Evolutionary conservation across 2,113 vertebrate species (phyloP).

Genomic region (Heliornis fulica): DNA sequence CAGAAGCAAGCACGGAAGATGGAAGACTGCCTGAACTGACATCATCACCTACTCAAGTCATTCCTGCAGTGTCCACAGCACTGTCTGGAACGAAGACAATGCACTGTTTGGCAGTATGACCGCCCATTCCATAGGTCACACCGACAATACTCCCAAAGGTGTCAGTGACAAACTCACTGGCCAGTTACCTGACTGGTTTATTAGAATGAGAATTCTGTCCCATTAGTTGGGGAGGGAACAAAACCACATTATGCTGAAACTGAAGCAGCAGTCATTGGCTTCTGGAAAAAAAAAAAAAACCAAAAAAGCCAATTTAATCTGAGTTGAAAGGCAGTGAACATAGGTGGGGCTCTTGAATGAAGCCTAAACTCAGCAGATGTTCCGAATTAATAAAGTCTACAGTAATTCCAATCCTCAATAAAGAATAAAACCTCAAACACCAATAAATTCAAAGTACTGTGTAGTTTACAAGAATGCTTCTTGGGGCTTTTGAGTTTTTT

Average conservation of each 20-base stretch:
- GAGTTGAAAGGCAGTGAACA: background rate
- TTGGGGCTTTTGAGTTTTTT: too few relatives aligned
- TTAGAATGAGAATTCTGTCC: background rate
- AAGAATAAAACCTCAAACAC: background rate
- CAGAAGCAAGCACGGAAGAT: background rate
- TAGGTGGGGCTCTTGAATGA: background rate
- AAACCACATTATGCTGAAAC: background rate
- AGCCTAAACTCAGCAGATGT: background rate
- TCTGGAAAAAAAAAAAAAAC: background rate
- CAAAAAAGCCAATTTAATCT: background rate
- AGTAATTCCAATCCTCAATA: background rate
- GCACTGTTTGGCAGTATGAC: background rate
- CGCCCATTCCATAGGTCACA: background rate
- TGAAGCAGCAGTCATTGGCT: background rate
- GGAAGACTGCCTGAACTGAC: background rate
- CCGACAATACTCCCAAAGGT: background rate
- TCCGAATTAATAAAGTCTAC: background rate
- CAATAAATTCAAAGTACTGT: background rate
- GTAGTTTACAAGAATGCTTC: background rate
- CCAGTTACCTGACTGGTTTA: background rate
- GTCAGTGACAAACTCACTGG: background rate
- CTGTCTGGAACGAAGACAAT: background rate
- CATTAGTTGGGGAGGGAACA: background rate
- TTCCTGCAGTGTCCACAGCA: background rate
- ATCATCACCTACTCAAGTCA: background rate